Evolutionary conservation across 1,140 invertebrate species (phyloP).

Genomic region (Phthorimaea operculella): DNA sequence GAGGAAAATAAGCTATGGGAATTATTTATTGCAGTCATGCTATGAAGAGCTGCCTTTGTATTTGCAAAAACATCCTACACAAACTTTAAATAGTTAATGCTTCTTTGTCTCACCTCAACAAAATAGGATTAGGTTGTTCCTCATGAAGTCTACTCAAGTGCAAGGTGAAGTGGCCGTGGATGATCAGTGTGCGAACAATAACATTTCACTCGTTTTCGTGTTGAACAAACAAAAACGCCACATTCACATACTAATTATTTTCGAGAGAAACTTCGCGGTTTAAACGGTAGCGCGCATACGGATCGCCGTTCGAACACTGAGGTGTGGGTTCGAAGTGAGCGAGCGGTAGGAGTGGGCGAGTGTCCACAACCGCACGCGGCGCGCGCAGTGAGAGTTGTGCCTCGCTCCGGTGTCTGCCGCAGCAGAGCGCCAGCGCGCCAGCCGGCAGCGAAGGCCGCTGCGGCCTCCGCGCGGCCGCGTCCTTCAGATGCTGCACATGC

Average conservation of each 20-base stretch:
- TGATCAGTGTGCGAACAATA: slow-evolving; percentile 42
- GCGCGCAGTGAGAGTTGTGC: slow-evolving; percentile 63
- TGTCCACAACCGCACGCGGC: slow-evolving; percentile 55
- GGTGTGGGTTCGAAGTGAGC: slow-evolving; percentile 21
- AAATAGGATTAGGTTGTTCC: slow-evolving; percentile 38
- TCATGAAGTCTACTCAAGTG: slow-evolving; percentile 45
- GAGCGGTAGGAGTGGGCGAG: slow-evolving; percentile 31
- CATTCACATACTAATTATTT: slow-evolving; percentile 63
- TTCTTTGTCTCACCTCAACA: slow-evolving; percentile 36
- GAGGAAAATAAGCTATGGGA: not conserved
- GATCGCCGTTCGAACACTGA: slow-evolving; percentile 46
- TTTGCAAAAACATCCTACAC: not conserved
- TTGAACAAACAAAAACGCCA: slow-evolving; percentile 47
- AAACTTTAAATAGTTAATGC: not conserved
- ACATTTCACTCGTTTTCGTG: slow-evolving; percentile 62
- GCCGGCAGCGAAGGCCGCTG: slow-evolving; percentile 27
- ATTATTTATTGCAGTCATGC: too few species aligned
- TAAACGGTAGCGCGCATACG: slow-evolving; percentile 40
- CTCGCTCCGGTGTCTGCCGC: slow-evolving; percentile 30
- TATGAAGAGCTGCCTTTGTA: too few species aligned
- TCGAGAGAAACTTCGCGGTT: slow-evolving; percentile 53
- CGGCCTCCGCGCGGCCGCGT: slow-evolving; percentile 23
- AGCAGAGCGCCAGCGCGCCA: slow-evolving; percentile 17
- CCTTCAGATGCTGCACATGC: slow-evolving; percentile 41
- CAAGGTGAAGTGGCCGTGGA: slow-evolving; percentile 26